These are phyloP conservation scores for Carabus problematicus DNA, from an alignment of 2,888 invertebrate genomes.

Conservation along the genomic window DNA sequence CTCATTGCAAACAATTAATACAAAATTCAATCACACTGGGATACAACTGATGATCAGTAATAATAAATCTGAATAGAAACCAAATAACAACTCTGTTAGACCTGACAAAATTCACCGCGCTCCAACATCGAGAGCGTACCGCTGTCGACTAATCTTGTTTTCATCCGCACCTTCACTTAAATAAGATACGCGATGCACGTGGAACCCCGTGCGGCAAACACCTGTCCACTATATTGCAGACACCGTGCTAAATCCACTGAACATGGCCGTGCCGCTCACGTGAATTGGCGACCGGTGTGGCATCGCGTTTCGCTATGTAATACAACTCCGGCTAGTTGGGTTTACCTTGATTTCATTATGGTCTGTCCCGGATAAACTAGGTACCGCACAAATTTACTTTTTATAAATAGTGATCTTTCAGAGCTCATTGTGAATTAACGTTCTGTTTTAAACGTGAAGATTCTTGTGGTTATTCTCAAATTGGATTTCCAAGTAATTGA, in stretches of 20 bases:
- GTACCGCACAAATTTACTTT: conserved; percentile 11
- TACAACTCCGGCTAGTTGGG: conserved; percentile 7
- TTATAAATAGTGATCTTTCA: no score
- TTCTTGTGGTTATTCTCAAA: no score
- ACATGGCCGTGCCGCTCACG: conserved; percentile 13
- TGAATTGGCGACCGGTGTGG: not conserved
- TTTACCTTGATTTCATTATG: conserved; percentile 37
- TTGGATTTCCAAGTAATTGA: no score
- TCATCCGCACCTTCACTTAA: conserved; percentile 26
- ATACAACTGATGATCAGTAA: conserved; percentile 7
- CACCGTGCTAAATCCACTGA: not conserved
- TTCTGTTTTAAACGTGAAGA: no score
- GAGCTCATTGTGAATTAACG: no score
- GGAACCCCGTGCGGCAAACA: conserved; percentile 11
- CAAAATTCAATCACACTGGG: conserved; percentile 5
- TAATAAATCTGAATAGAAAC: conserved; percentile 9
- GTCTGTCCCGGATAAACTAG: conserved; percentile 21
- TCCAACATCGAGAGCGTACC: conserved; percentile 33
- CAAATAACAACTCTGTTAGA: not conserved
- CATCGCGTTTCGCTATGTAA: conserved; percentile 8
- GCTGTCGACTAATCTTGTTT: conserved; percentile 29
- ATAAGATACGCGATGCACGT: conserved; percentile 8
- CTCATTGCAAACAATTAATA: conserved; percentile 23
- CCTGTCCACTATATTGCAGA: conserved; percentile 4
- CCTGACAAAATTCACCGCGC: conserved; percentile 35